Evolutionary conservation across 2,113 vertebrate genomes (phyloP).

Genomic region (Macrotis lagotis): DNA sequence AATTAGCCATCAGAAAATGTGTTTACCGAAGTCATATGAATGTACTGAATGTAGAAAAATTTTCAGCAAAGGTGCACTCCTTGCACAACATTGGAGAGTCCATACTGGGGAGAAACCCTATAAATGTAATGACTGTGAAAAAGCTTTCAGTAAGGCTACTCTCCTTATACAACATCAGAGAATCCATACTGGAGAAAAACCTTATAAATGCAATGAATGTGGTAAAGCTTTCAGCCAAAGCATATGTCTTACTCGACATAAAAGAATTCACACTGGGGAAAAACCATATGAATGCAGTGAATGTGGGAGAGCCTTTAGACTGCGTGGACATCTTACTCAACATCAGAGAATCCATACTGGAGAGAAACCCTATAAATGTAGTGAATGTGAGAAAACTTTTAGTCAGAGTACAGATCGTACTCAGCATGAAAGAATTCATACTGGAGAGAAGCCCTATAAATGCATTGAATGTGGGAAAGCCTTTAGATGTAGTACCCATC

Average conservation of each 20-base stretch:
- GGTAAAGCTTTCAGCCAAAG: constrained; percentile 55
- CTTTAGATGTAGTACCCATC: constrained; percentile 60
- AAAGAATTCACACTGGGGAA: constrained; percentile 58
- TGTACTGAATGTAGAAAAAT: constrained; percentile 52
- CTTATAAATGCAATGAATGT: constrained; percentile 10
- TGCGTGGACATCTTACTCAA: constrained; percentile 37
- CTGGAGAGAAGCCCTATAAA: constrained; percentile 56
- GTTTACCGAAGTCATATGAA: constrained; percentile 62
- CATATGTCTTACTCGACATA: constrained; percentile 30
- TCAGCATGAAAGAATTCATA: constrained; percentile 63
- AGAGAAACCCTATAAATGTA: constrained; percentile 63
- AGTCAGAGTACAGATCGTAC: constrained; percentile 49
- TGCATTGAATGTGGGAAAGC: constrained; percentile 67
- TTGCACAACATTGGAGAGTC: constrained; percentile 56
- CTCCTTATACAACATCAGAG: constrained; percentile 36
- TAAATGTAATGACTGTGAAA: constrained; percentile 41
- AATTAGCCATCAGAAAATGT: constrained; percentile 55
- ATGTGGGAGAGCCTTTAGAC: constrained; percentile 62
- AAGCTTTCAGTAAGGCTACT: constrained; percentile 53
- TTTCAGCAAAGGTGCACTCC: constrained; percentile 51
- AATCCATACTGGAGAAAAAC: constrained; percentile 56
- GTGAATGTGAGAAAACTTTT: constrained; percentile 64
- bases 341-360: constrained; percentile 57
- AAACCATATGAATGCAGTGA: constrained; percentile 50
- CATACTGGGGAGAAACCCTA: constrained; percentile 58